Evolutionary conservation across 2,888 invertebrate species (phyloP).

Genomic region (Campoplex nolae): DNA sequence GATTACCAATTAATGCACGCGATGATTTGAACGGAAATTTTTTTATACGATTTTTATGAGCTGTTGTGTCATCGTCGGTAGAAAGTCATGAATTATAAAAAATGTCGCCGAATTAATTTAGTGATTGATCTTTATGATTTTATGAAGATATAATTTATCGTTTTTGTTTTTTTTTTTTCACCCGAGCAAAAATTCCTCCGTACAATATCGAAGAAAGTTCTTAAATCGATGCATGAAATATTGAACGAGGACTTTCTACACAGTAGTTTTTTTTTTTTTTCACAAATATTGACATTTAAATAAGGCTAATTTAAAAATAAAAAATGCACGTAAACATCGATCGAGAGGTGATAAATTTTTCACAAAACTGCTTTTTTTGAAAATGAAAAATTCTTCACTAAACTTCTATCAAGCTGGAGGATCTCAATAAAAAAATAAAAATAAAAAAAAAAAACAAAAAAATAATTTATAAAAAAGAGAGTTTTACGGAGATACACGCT

Average conservation of each 20-base stretch:
- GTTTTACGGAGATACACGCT: neutral
- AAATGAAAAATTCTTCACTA: no score
- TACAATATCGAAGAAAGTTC: constrained; percentile 5
- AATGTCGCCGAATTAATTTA: neutral
- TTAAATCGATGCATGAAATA: neutral
- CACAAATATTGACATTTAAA: neutral
- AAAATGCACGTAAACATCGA: neutral
- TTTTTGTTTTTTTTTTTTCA: no score
- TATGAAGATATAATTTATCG: neutral
- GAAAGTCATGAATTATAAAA: neutral
- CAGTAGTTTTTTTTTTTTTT: neutral
- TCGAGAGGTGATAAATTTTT: neutral
- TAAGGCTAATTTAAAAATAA: neutral
- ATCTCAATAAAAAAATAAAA: neutral
- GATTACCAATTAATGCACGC: constrained; percentile 18
- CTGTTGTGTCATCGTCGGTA: constrained; percentile 15
- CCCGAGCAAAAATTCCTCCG: neutral
- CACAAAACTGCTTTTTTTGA: neutral
- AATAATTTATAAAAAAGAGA: constrained; percentile 15
- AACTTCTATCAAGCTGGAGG: neutral
- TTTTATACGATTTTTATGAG: neutral
- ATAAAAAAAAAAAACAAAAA: no score
- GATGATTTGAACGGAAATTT: constrained; percentile 10
- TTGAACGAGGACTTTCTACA: neutral
- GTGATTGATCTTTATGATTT: neutral